Evolutionary conservation across 2,113 vertebrate genomes (phyloP).

Genomic region (Oenanthe oenanthe): DNA sequence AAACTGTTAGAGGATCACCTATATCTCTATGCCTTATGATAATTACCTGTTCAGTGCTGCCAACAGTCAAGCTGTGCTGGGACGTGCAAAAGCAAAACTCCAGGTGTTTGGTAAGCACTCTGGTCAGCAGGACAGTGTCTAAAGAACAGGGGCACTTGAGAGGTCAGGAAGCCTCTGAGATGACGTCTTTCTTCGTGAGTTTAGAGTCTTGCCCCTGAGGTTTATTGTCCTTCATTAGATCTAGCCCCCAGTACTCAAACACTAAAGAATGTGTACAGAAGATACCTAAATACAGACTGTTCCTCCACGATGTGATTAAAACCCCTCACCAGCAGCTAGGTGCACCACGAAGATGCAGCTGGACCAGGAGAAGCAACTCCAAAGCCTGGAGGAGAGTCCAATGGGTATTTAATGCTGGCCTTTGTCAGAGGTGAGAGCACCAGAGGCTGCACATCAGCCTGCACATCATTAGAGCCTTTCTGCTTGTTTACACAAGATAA

Average conservation of each 20-base stretch:
- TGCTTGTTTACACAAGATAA: slow-evolving; percentile 45
- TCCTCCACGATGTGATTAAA: neutral
- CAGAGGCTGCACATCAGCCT: neutral
- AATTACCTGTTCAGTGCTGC: neutral
- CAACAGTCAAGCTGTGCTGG: neutral
- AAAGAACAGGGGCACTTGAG: neutral
- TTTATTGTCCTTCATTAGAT: neutral
- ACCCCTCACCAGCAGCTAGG: neutral
- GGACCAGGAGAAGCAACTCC: neutral
- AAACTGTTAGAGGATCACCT: neutral
- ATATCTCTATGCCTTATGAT: neutral
- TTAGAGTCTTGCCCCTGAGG: neutral
- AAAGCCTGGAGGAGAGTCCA: neutral
- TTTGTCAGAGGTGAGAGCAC: slow-evolving; percentile 7
- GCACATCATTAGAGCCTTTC: slow-evolving; percentile 6
- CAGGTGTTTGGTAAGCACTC: neutral
- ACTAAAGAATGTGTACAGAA: neutral
- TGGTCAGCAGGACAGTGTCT: neutral
- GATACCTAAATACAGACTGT: neutral
- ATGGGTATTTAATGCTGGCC: neutral
- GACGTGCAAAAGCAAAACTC: neutral
- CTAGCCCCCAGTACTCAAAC: neutral
- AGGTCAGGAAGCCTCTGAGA: neutral
- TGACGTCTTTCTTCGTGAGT: neutral
- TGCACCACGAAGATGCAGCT: rapidly evolving